Conservation (phyloP, 2,888 invertebrate genomes). For the Endotricha flammealis region DNA sequence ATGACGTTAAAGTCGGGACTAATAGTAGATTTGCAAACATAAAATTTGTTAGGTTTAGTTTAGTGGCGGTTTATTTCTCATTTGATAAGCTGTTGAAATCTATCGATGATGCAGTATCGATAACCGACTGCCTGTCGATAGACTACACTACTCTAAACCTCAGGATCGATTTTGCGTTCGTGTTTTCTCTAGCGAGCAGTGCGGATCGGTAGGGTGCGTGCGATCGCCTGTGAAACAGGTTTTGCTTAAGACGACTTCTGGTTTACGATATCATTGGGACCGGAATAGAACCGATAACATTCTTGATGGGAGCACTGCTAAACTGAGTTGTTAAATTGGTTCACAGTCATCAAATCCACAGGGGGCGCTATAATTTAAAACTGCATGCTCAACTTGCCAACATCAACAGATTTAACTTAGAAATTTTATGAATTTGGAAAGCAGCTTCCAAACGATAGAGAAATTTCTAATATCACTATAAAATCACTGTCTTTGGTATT, state of each 20-base stretch:
- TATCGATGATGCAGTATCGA: too few species aligned
- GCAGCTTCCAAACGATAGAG: constrained; percentile 6
- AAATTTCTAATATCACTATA: too few species aligned
- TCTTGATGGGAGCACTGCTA: constrained; percentile 65
- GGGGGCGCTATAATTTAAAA: constrained; percentile 44
- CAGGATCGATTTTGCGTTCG: constrained; percentile 30
- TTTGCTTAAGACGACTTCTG: constrained; percentile 68
- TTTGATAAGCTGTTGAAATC: too few species aligned
- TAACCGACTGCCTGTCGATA: too few species aligned
- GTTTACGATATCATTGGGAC: constrained; percentile 70
- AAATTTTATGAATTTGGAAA: constrained; percentile 9
- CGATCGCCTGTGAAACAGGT: constrained; percentile 63
- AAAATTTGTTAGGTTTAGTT: too few species aligned
- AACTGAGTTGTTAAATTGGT: constrained; percentile 61
- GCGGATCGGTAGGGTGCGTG: constrained; percentile 53
- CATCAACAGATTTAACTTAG: too few species aligned
- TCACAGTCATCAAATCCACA: constrained; percentile 53
- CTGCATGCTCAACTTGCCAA: constrained; percentile 37
- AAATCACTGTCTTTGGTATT: too few species aligned
- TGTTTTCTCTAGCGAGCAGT: constrained; percentile 53
- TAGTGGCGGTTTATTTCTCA: too few species aligned
- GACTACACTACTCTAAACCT: too few species aligned
- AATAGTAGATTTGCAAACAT: too few species aligned
- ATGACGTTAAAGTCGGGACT: too few species aligned
- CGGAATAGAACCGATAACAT: constrained; percentile 72